Base-by-base conservation (phyloP, 1,140 invertebrate genomes). In the Varroa destructor region DNA sequence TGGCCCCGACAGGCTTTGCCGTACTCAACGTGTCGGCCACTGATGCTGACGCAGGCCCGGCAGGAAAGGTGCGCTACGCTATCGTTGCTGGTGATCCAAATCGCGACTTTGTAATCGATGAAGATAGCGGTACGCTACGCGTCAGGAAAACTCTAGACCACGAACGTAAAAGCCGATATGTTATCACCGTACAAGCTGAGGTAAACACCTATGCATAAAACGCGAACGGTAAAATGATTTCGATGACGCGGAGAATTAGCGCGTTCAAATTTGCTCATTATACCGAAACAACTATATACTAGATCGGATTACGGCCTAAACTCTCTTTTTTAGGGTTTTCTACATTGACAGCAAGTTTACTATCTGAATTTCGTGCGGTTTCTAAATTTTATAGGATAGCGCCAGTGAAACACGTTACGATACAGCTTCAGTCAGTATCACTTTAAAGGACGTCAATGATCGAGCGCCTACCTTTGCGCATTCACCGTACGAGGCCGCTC, bases 401-500 rank as follows among this genome's bases (percentile, higher is more conserved):
- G 84, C 75, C 51, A 86, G 75, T 74, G 77, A 78, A 56, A 74
- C 75, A 1, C 82, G 85, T 72, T 84, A 83, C 73, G 88, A 91
- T 77, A 87, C 85, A 4, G 88, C 89, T 12, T 80, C 80, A 43
- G 81, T 86, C n/a, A 76, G 79, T 51, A 82, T 87, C 54, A 77
- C 76, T 5, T 86, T 99, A 3, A 84, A 87, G 42, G 93, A 97
- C 81, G 88, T 97, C 75, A 97, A 97, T 80, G 94, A 98, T 81
- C 93, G 93, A 77, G 86, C 89, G 6, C 93, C 93, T 0, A 87
- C 89, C 0, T 97, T 97, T 78, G 80, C 90, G 55, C 87, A 90
- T 80, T 93, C 90, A 0, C 90, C 91, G 0, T 96, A 96, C 78
- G 79, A 90, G 72, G 90, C 90, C 0, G 87, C 90, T 77, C 89